Base-by-base conservation (phyloP, 1,140 invertebrate species). In the Leptopilina boulardi region DNA sequence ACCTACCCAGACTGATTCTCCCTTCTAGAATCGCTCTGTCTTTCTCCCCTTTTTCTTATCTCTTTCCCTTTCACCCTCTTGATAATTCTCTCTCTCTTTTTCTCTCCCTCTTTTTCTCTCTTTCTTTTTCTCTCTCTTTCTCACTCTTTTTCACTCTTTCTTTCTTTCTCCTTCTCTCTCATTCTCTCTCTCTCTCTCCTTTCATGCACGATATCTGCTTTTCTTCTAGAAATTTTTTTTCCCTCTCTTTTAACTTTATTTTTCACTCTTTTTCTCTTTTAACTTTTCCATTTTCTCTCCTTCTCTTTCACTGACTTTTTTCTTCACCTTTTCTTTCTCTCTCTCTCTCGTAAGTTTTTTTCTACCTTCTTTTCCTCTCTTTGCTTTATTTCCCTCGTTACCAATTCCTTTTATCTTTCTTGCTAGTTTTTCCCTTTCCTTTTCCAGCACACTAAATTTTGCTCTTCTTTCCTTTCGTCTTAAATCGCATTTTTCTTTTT, bases 51-150 rank as follows among this genome's bases (percentile, higher is more conserved):
- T 80, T 82, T 78, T 75, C 71, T 73, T 76, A 74, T 42, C 77
- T 78, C 80, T 71, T 74, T 44, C 71, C 77, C 34, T 78, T 72
- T 80, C 80, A 82, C 81, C 78, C 78, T 80, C 82, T 79, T 80
- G 78, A 75, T 41, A 80, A 82, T 80, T 79, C 79, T 70, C 72
- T 80, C 74, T 73, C 75, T 79, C 79, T 82, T 82, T 82, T 11
- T 21, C 19, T 23, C 19, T 56, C 54, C 3, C 15, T 56, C 4
- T 56, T 21, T 21, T 21, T 23, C 54, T 56, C 6, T 56, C 54
- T 21, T 0, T 56, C 19, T 23, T 1, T 9, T 9, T 21, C 9
- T 21, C 5, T 56, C 19, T 56, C 54, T 56, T 4, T 23, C 19
- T 56, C 10, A 1, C 54, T 56, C 4, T 21, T 21, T 21, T 8